phyloP scores from a whole-genome alignment of 2,888 invertebrate genomes.

The Frankliniella fusca region DNA sequence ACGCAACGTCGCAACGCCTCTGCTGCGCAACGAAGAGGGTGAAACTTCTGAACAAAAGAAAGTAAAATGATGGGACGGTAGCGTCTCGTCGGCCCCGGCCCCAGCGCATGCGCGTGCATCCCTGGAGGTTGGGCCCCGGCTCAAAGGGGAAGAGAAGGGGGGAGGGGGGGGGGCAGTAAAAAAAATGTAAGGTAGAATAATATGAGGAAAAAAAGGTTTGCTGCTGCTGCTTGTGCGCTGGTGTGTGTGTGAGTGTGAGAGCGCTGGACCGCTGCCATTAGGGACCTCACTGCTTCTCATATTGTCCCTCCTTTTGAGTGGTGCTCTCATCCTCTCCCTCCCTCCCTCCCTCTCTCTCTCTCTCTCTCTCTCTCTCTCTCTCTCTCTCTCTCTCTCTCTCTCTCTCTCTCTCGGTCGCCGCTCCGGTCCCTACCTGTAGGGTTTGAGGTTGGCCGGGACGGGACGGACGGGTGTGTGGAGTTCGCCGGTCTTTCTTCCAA shows the following conservation, averaged over 20 bases:
- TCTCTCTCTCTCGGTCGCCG: no score
- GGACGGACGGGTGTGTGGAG: no score
- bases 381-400: no score
- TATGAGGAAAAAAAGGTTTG: not conserved
- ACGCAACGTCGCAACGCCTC: no score
- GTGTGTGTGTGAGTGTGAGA: constrained; percentile 5
- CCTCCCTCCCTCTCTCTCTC: no score
- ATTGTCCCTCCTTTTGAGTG: not conserved
- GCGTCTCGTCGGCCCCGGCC: not conserved
- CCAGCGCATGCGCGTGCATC: not conserved
- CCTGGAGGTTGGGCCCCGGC: not conserved
- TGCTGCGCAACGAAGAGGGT: no score
- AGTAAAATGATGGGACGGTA: not conserved
- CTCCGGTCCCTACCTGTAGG: no score
- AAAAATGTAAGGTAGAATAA: not conserved
- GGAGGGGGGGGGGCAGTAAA: not conserved
- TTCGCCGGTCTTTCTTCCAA: no score
- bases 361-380: no score
- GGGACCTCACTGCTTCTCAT: not conserved
- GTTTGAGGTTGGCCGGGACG: no score
- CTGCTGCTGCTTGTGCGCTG: not conserved
- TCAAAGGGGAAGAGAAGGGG: not conserved
- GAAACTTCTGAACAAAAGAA: not conserved
- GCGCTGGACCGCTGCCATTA: constrained; percentile 14
- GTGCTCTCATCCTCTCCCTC: no score